Evolutionary conservation across 2,113 vertebrate genomes (phyloP).

Genomic region (Phalacrocorax brasilianus): DNA sequence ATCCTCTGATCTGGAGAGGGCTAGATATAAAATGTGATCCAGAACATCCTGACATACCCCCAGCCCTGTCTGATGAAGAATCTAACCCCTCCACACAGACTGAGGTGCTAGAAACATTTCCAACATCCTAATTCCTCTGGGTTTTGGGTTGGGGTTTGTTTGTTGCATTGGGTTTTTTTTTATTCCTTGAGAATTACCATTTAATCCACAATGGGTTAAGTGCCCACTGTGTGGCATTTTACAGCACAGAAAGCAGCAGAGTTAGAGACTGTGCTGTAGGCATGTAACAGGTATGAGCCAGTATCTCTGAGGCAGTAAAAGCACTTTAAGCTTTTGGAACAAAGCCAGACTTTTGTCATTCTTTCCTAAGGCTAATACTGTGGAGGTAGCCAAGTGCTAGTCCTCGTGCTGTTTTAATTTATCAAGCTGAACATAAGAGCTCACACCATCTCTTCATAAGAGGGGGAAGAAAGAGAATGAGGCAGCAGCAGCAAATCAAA

Average conservation of each 20-base stretch:
- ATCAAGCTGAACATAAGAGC: background rate
- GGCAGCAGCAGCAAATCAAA: background rate
- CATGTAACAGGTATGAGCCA: background rate
- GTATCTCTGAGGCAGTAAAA: background rate
- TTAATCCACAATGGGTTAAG: background rate
- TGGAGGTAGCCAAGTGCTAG: background rate
- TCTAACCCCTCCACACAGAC: background rate
- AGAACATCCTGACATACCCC: background rate
- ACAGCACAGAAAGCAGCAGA: background rate
- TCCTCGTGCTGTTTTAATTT: background rate
- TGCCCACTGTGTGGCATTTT: background rate
- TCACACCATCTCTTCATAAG: background rate
- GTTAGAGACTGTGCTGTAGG: background rate
- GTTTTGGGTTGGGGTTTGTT: background rate
- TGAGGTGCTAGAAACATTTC: background rate
- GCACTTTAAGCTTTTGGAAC: constrained; percentile 6
- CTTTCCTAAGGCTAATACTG: constrained; percentile 13
- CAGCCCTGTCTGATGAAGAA: background rate
- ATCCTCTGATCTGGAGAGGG: background rate
- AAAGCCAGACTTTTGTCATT: constrained; percentile 25
- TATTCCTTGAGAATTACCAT: background rate
- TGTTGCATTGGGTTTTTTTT: fast-evolving
- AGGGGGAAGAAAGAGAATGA: background rate
- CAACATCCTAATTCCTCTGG: background rate
- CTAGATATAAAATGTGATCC: background rate